Conservation (phyloP, 2,797 vertebrate species). For the Sparidentex hasta region DNA sequence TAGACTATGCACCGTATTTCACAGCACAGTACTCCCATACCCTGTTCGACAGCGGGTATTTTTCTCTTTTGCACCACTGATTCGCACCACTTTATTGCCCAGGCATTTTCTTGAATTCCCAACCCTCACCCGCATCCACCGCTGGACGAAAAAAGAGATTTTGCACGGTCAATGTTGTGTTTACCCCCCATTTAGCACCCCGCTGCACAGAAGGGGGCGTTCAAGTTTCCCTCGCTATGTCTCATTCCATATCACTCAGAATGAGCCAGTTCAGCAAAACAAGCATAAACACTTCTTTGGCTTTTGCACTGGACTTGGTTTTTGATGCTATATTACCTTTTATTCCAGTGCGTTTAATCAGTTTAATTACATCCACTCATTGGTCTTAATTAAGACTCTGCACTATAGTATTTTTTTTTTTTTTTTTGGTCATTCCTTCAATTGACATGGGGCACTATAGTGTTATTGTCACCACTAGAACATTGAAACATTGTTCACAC, state of each 20-base stretch:
- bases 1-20: neutral
- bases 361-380: neutral
- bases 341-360: neutral
- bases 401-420: too few species aligned
- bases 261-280: neutral
- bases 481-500: conserved; percentile 15
- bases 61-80: neutral
- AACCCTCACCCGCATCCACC: conserved; percentile 2
- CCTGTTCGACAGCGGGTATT: neutral
- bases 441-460: neutral
- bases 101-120: conserved; percentile 6
- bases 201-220: neutral
- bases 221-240: neutral
- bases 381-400: neutral
- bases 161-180: neutral
- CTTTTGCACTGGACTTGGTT: neutral
- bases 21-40: neutral
- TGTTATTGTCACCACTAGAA: conserved; percentile 7
- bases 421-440: neutral
- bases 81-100: conserved; percentile 8
- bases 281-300: neutral
- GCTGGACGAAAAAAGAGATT: conserved; percentile 5
- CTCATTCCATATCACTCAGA: neutral
- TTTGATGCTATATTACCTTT: neutral
- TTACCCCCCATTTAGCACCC: neutral